Evolutionary conservation across 2,113 vertebrate genomes (phyloP), one percentile per base, ranked within the genome.

Genomic region (Labeo catla): DNA sequence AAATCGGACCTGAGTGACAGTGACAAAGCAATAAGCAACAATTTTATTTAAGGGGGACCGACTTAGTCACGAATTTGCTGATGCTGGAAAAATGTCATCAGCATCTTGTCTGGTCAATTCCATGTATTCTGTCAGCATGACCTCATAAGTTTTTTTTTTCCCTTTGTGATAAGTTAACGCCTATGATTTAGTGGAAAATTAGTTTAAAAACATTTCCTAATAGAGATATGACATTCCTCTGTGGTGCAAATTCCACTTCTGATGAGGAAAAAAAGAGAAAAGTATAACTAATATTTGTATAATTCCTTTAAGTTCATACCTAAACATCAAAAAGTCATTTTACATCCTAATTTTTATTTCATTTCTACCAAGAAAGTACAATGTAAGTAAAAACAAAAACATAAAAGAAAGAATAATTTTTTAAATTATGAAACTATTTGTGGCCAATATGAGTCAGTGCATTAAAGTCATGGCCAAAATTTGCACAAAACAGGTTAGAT

Each of bases 21-120:
- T n/a, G 45, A 54, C 47, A 70, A 82, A 82, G 28, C 63, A 50
- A 19, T 36, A 50, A 66, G 45, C 49, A 74, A 45, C 23, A 9
- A 49, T 73, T 28, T 72, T 57, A 36, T 52, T 49, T 59, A 8
- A 10, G 4, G 4, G 45, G 2, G 81, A 86, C 76, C 36, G 76
- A 43, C 81, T 86, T 81, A 21, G 77, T 72, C 49, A 73, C 94
- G 91, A 93, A 93, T 92, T 86, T 57, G 9, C 12, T 93, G 93
- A 92, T 65, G 90, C 76, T 76, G 23, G 43, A 83, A 77, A 23
- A 23, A 45, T 11, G n/a, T 6, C 79, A 66, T 81, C 78, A 81
- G 39, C 21, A 63, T 63, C 4, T 15, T 28, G n/a, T 50, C 73
- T 76, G n/a, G n/a, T 28, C n/a, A 61, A 1, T 43, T 13, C 36